Base-by-base conservation (phyloP, 2,888 invertebrate species). In the Parnassius smintheus region DNA sequence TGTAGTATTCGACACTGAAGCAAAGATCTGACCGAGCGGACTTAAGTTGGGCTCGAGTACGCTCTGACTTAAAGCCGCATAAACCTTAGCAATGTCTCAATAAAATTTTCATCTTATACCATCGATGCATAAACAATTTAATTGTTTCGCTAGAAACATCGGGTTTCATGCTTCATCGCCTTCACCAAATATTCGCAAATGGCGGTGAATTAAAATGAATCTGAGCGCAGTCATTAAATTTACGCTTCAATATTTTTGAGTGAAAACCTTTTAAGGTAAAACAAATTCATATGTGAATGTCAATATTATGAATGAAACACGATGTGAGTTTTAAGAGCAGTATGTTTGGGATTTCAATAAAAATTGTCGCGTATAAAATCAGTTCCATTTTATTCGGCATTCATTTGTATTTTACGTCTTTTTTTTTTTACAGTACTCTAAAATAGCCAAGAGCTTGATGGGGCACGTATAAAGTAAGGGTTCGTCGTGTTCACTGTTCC, bases 201-300 rank as follows among this genome's bases (percentile, higher is more conserved):
- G 78, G 75, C 82, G 80, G 77, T 78, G 82, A 85, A 85, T 87
- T 86, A 88, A 87, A 83, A 82, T 78, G 82, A 85, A 84, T 85
- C 77, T 83, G 82, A 86, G 85, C 84, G 86, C 85, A 86, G 82
- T 86, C 90, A 89, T 91, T 89, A 89, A 87, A 89, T 91, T 86
- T 84, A 76, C 86, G 78, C 85, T 79, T 83, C 84, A 88, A 88
- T 81, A 82, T 79, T 64, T 86, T 80, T 82, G 78, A 82, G 81
- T 78, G 82, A 83, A 85, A 85, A 84, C 83, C 84, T 88, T 86
- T 87, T 82, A 82, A 85, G 83, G 81, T 83, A 82, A 83, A 85
- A 64, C 63, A 64, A 64, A 64, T 64, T 64, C 63, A 59, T 64
- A 64, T 52, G 63, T 48, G 63, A 64, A 64, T 59, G 63, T 64